Evolutionary conservation across 2,797 vertebrate species (phyloP), one percentile per base, ranked within the genome.

Genomic region (Sebastolobus alascanus): DNA sequence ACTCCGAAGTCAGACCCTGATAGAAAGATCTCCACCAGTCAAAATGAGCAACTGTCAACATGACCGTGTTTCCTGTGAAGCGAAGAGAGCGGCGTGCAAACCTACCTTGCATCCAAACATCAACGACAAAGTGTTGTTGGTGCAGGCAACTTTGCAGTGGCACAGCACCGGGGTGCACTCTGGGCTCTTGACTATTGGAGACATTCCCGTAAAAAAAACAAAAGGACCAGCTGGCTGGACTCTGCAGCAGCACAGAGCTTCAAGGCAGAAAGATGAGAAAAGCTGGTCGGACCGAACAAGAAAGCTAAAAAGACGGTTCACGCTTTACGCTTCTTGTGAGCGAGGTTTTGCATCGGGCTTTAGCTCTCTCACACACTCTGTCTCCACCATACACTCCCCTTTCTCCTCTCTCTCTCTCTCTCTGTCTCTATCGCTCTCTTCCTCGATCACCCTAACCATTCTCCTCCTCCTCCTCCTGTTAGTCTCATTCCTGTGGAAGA

Each of bases 41-140:
- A 46, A 20, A 8, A 55, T 22, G 0, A 79, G 16, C 9, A 31
- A 14, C 33, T 38, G 27, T 37, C 40, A 59, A 40, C n/a, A 74
- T 38, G 5, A 5, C 2, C 2, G 3, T 4, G 33, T 37, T 46
- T 7, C 25, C 50, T 73, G 27, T 46, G 22, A 79, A 79, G 74
- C 33, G 61, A 83, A 76, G 7, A 77, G 33, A 71, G 35, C 12
- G 27, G 14, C 77, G 59, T 66, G 68, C 64, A 79, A 79, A 94
- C 97, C 96, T 99, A 98, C 98, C 98, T 98, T 98, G 94, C 98
- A 99, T 96, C 97, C 97, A 94, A 99, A 99, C 97, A 99, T 98
- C 96, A 99, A 94, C 89, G 97, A 98, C 82, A 99, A 95, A 92
- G 97, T 97, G 96, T 96, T 98, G 97, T 97, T 97, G 95, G 96